Percentiles rank a stretch among this genome's conserved stretches.
phyloP scores from a whole-genome alignment of 1,140 invertebrate species.

The Conus betulinus region DNA sequence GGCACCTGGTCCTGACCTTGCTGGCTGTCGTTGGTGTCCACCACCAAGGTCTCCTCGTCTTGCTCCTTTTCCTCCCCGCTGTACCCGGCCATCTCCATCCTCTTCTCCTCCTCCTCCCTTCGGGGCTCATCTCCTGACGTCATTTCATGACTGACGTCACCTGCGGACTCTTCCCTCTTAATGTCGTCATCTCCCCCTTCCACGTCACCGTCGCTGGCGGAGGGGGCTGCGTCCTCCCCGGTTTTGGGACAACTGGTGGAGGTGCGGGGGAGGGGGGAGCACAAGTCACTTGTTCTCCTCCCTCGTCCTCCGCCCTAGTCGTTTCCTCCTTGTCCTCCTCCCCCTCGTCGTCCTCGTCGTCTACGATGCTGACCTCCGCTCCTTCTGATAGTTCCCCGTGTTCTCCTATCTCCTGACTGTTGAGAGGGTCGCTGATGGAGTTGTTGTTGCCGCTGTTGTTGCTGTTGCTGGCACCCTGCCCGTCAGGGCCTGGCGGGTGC shows the following conservation, averaged over 20 bases:
- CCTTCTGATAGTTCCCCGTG: neutral
- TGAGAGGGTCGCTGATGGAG: neutral
- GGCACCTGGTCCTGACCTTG: neutral
- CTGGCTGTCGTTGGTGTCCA: neutral
- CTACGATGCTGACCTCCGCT: slow-evolving; percentile 12
- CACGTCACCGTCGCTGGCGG: neutral
- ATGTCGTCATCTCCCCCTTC: neutral
- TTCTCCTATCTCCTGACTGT: slow-evolving; percentile 79
- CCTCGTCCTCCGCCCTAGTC: neutral
- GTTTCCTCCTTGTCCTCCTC: slow-evolving; percentile 49
- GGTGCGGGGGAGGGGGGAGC: slow-evolving; percentile 5
- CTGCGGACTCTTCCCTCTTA: neutral
- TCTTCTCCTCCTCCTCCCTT: neutral
- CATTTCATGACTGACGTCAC: slow-evolving; percentile 13
- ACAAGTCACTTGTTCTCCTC: neutral
- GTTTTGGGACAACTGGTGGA: neutral
- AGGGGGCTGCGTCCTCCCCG: neutral
- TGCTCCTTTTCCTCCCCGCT: neutral
- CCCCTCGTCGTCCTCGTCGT: slow-evolving; percentile 38
- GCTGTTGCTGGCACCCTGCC: neutral
- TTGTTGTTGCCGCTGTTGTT: slow-evolving; percentile 29
- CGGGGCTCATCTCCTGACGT: neutral
- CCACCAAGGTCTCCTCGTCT: neutral
- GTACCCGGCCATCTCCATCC: neutral
- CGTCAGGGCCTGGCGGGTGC: slow-evolving; percentile 79